Evolutionary conservation across 2,113 vertebrate species (phyloP).

Genomic region (Cnemophilus loriae): DNA sequence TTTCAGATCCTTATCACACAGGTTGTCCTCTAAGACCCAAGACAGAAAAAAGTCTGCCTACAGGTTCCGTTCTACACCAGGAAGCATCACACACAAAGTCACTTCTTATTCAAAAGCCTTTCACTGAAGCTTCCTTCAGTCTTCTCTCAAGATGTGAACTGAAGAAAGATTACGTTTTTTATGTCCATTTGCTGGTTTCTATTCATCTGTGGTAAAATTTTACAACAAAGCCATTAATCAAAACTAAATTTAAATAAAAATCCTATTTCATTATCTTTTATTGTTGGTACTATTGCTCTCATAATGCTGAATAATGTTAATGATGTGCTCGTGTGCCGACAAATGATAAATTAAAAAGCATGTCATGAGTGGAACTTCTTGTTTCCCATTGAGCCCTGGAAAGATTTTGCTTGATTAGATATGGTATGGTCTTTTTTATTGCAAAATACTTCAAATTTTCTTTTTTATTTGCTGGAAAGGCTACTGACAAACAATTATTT

Average conservation of each 20-base stretch:
- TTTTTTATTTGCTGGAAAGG: not conserved
- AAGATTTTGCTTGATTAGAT: not conserved
- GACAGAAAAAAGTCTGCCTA: not conserved
- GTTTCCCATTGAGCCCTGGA: not conserved
- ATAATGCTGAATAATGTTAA: not conserved
- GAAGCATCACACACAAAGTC: not conserved
- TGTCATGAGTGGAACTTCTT: not conserved
- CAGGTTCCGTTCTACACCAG: not conserved
- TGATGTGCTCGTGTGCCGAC: not conserved
- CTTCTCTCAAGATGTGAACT: not conserved
- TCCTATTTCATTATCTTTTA: constrained; percentile 29
- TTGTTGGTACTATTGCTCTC: not conserved
- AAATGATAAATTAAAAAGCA: constrained; percentile 6
- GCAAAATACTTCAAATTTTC: not conserved
- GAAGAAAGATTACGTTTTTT: not conserved
- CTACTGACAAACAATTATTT: not conserved
- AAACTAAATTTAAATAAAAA: constrained; percentile 46
- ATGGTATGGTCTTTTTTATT: not conserved
- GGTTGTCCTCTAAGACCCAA: not conserved
- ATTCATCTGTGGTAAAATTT: not conserved
- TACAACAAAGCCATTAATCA: not conserved
- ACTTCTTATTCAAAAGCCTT: not conserved
- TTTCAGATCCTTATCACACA: not conserved
- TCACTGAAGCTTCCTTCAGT: not conserved
- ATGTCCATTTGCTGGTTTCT: not conserved